Percentiles rank a stretch among this genome's conserved stretches.
Conservation (phyloP, 2,888 invertebrate genomes). For the Thymelicus sylvestris region DNA sequence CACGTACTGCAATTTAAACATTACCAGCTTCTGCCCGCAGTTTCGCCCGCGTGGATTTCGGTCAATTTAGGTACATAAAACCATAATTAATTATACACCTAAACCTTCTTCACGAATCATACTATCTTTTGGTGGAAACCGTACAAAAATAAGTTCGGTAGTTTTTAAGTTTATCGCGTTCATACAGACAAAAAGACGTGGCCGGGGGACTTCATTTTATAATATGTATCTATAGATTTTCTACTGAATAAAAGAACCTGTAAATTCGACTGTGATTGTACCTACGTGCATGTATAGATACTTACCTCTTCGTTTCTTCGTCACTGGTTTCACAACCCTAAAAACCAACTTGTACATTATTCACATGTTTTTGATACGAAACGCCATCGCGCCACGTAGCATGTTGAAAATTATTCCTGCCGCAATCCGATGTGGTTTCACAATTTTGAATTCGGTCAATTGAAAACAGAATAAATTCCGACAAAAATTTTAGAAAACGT, state of each 20-base stretch:
- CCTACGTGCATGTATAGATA: too few species aligned
- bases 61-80: too few species aligned
- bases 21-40: neutral
- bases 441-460: conserved; percentile 8
- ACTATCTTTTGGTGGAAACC: too few species aligned
- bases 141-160: too few species aligned
- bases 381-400: neutral
- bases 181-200: too few species aligned
- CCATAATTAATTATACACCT: too few species aligned
- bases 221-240: too few species aligned
- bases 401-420: neutral
- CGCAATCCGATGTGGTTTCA: neutral
- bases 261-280: neutral
- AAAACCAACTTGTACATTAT: neutral
- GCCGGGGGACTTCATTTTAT: too few species aligned
- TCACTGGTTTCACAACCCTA: neutral
- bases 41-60: too few species aligned
- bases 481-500: neutral
- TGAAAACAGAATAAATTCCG: conserved; percentile 1
- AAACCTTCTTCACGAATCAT: too few species aligned
- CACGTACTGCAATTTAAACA: neutral
- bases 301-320: too few species aligned
- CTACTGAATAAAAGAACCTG: neutral
- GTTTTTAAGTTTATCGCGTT: too few species aligned
- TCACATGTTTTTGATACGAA: neutral